Conservation (phyloP, 2,113 vertebrate species). For the Epinephelus moara region DNA sequence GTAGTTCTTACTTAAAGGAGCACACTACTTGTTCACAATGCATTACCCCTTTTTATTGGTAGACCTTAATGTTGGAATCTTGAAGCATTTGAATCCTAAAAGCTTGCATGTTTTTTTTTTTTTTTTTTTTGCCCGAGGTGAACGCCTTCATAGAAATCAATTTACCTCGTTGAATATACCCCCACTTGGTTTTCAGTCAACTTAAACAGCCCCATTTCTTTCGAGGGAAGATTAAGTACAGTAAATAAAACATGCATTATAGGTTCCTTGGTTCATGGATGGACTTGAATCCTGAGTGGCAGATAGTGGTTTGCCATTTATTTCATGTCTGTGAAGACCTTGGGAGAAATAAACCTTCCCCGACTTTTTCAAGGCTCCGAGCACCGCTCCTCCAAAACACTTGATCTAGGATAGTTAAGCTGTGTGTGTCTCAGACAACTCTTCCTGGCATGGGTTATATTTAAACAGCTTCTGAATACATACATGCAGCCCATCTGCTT, state of each 20-base stretch:
- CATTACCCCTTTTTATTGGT: slow-evolving; percentile 21
- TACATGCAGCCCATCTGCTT: slow-evolving; percentile 8
- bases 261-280: not conserved
- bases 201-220: not conserved
- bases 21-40: slow-evolving; percentile 11
- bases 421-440: not conserved
- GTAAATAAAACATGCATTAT: slow-evolving; percentile 18
- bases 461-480: not conserved
- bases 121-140: not conserved
- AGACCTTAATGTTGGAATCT: not conserved
- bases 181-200: not conserved
- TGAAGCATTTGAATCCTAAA: slow-evolving; percentile 2
- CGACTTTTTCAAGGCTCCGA: not conserved
- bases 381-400: not conserved
- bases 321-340: not conserved
- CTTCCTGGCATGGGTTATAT: not conserved
- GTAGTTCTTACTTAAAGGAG: slow-evolving; percentile 18
- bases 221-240: slow-evolving; percentile 23
- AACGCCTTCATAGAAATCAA: slow-evolving; percentile 1
- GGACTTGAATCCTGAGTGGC: not conserved
- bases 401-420: not conserved
- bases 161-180: not conserved
- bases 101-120: not conserved
- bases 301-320: not conserved
- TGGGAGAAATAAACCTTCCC: not conserved